These are phyloP conservation scores for Acanthosepion esculentum DNA, from an alignment of 2,888 invertebrate species.

Conservation along the genomic window DNA sequence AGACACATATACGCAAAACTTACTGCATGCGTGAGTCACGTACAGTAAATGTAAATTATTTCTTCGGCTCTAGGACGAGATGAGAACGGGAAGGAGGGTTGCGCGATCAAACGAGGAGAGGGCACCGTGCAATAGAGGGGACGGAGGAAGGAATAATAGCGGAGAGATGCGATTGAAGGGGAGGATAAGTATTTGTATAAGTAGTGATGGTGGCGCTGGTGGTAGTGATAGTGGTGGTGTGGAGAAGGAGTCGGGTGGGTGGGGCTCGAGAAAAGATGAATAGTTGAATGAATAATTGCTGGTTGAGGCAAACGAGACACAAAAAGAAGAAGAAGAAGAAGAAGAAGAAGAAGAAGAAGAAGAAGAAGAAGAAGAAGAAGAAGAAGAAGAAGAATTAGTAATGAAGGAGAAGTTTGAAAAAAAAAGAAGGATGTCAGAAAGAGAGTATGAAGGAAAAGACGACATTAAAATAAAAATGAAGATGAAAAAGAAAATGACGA, in stretches of 20 bases:
- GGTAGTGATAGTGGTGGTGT: neutral
- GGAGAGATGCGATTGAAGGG: neutral
- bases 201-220: neutral
- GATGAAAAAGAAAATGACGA: neutral
- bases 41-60: constrained; percentile 21
- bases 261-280: neutral
- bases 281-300: constrained; percentile 33
- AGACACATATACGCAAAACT: neutral
- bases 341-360: neutral
- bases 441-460: neutral
- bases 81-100: neutral
- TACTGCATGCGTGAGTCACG: neutral
- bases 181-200: constrained; percentile 33
- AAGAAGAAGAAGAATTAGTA: neutral
- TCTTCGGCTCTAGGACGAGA: neutral
- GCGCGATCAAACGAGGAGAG: neutral
- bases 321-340: neutral
- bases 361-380: no score
- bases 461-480: no score
- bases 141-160: neutral
- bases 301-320: neutral
- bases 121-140: neutral
- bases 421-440: neutral
- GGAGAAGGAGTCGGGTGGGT: neutral
- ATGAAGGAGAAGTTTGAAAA: neutral